phyloP scores from a whole-genome alignment of 2,797 vertebrate genomes.

The Xenopus petersii region DNA sequence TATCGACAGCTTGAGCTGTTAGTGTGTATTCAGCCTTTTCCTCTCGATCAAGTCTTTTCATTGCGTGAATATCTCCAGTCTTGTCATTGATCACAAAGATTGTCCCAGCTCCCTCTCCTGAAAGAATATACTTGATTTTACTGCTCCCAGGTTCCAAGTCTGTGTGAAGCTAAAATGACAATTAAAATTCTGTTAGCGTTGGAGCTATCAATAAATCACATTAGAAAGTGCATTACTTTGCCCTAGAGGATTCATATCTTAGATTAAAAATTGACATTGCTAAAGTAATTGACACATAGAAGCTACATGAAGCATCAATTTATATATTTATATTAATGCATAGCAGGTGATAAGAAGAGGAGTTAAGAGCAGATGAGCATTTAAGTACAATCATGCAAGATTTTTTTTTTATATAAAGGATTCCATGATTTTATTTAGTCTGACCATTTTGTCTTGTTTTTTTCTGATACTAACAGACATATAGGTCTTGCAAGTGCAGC shows the following conservation, averaged over 20 bases:
- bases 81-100: constrained; percentile 96
- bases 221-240: constrained; percentile 34
- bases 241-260: constrained; percentile 39
- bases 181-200: constrained; percentile 48
- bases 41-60: constrained; percentile 96
- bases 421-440: no score
- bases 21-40: constrained; percentile 96
- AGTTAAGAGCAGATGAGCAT: no score
- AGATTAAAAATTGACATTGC: constrained; percentile 10
- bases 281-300: constrained; percentile 3
- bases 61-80: constrained; percentile 96
- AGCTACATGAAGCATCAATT: no score
- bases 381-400: no score
- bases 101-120: constrained; percentile 93
- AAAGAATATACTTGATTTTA: constrained; percentile 92
- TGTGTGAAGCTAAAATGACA: constrained; percentile 83
- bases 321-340: no score
- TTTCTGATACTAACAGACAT: no score
- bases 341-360: no score
- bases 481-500: no score
- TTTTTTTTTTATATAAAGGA: no score
- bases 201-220: constrained; percentile 18
- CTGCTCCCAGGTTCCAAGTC: constrained; percentile 87
- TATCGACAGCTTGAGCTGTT: constrained; percentile 89
- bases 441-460: no score